Evolutionary conservation across 2,797 vertebrate species (phyloP).

Genomic region (Psittacula echo): DNA sequence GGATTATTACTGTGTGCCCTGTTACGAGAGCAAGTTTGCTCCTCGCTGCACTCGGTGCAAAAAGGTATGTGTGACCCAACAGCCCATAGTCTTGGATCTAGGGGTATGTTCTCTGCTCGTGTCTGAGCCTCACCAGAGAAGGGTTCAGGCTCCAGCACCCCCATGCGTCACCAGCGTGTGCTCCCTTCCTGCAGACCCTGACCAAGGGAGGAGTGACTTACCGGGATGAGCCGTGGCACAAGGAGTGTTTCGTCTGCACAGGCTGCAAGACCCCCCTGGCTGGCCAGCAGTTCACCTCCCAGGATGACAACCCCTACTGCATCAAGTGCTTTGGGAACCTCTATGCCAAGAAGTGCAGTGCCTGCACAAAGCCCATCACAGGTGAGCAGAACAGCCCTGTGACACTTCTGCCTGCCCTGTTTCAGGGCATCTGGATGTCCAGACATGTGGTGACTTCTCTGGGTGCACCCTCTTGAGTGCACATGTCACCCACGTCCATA

Average conservation of each 20-base stretch:
- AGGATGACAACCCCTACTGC: constrained; percentile 92
- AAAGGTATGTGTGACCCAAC: constrained; percentile 82
- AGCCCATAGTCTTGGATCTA: not conserved
- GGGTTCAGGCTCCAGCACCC: not conserved
- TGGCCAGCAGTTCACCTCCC: constrained; percentile 94
- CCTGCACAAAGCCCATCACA: constrained; percentile 93
- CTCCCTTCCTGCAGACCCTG: constrained; percentile 81
- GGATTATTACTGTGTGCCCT: constrained; percentile 96
- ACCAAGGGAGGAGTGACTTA: constrained; percentile 95
- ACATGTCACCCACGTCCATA: accelerated
- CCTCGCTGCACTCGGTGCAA: constrained; percentile 97
- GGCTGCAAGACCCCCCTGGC: constrained; percentile 89
- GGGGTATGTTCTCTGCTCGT: not conserved
- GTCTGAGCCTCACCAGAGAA: not conserved
- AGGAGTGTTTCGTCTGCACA: constrained; percentile 92
- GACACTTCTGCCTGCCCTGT: not conserved
- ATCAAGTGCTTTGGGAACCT: constrained; percentile 93
- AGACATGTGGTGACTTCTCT: not conserved
- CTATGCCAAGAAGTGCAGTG: constrained; percentile 92
- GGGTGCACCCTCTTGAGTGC: not conserved
- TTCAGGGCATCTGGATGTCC: not conserved
- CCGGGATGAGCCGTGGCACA: constrained; percentile 93
- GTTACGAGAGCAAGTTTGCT: constrained; percentile 98
- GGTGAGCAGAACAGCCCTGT: constrained; percentile 74
- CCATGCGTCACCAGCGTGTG: not conserved